These are phyloP conservation scores for Danio choprae DNA, from an alignment of 2,797 vertebrate species.

Conservation along the genomic window DNA sequence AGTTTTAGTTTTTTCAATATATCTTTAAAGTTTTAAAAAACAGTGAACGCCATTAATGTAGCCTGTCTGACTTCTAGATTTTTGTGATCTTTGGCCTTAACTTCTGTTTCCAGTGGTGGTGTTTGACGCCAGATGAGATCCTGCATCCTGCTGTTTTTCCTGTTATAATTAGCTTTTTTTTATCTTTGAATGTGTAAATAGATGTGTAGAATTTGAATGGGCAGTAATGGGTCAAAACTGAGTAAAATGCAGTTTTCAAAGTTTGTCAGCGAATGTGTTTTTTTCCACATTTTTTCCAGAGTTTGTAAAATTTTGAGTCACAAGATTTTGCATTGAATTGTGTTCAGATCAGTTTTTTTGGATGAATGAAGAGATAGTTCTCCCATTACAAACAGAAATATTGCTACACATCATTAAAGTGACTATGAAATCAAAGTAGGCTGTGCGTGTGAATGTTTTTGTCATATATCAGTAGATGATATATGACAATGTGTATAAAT, in stretches of 20 bases:
- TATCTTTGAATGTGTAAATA: conserved; percentile 72
- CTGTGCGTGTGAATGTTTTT: too few species aligned
- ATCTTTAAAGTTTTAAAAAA: too few species aligned
- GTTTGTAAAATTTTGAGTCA: too few species aligned
- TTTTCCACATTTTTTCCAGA: background rate
- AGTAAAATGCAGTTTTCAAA: conserved; percentile 24
- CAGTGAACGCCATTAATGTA: background rate
- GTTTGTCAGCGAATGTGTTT: background rate
- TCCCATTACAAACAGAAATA: background rate
- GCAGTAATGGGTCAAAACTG: conserved; percentile 26
- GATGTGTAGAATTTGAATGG: conserved; percentile 34
- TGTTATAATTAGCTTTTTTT: conserved; percentile 51
- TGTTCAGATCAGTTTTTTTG: background rate
- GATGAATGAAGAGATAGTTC: background rate
- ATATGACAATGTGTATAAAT: too few species aligned
- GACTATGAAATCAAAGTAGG: too few species aligned
- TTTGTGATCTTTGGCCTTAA: conserved; percentile 68
- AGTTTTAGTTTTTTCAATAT: background rate
- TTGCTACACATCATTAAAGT: background rate
- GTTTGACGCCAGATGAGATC: conserved; percentile 80
- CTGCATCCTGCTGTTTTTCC: conserved; percentile 11
- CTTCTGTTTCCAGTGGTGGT: conserved; percentile 79
- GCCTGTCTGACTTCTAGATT: background rate
- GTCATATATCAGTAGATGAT: too few species aligned
- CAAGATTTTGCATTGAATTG: background rate